Percentiles rank a stretch among this genome's conserved stretches.
phyloP scores from a whole-genome alignment of 2,797 vertebrate genomes.

The Leptodactylus fallax region DNA sequence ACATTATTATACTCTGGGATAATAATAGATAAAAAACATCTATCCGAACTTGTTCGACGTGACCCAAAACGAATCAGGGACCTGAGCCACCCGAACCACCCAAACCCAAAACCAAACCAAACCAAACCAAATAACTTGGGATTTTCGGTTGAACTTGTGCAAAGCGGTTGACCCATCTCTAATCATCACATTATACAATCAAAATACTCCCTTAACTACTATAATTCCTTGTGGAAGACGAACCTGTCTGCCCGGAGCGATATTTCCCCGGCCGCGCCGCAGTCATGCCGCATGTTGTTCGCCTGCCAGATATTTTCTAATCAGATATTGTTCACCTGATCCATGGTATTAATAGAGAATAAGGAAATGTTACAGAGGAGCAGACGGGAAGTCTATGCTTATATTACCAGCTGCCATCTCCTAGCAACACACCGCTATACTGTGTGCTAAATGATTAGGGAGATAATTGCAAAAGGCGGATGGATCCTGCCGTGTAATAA shows the following conservation, averaged over 20 bases:
- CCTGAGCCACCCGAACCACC: no score
- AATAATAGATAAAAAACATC: no score
- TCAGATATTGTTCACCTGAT: conserved; percentile 32
- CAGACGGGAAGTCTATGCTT: conserved; percentile 21
- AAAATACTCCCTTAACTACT: neutral
- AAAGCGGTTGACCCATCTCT: no score
- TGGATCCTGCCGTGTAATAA: neutral
- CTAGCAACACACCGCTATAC: conserved; percentile 21
- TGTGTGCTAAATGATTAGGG: neutral
- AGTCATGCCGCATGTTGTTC: neutral
- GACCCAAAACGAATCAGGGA: no score
- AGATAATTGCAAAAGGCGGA: neutral
- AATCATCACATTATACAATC: no score
- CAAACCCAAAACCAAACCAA: no score
- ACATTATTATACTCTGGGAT: no score
- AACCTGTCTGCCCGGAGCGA: neutral
- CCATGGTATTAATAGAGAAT: conserved; percentile 11
- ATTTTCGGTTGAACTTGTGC: no score
- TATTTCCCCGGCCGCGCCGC: neutral
- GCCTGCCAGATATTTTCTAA: conserved; percentile 17
- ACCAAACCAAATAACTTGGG: no score
- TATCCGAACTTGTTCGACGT: no score
- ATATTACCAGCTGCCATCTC: conserved; percentile 21
- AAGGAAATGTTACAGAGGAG: conserved; percentile 21
- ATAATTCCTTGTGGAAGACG: neutral